Evolutionary conservation across 1,140 invertebrate species (phyloP).

Genomic region (Drosophila melanica): DNA sequence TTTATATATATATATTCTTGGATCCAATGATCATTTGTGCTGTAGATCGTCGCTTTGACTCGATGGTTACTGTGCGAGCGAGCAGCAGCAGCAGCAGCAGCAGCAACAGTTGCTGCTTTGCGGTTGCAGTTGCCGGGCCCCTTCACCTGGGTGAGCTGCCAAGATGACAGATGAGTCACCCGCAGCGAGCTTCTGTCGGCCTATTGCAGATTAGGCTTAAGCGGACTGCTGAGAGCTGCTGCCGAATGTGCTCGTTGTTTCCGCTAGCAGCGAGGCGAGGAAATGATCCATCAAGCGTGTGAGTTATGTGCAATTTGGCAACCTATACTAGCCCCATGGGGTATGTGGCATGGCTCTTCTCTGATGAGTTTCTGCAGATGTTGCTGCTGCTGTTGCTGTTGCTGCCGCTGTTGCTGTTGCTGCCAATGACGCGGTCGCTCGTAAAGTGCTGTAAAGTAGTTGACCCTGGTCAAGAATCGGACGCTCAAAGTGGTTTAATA

Average conservation of each 20-base stretch:
- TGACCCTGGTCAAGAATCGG: constrained; percentile 79
- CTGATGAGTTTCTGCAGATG: constrained; percentile 38
- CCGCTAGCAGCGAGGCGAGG: constrained; percentile 53
- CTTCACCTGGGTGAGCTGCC: constrained; percentile 31
- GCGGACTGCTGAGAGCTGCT: not conserved
- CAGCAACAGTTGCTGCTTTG: not conserved
- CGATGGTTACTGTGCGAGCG: constrained; percentile 17
- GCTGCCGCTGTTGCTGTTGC: constrained; percentile 5
- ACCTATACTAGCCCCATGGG: constrained; percentile 40
- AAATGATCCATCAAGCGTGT: constrained; percentile 76
- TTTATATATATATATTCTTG: too few relatives aligned
- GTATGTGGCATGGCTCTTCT: not conserved
- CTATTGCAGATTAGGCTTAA: constrained; percentile 36
- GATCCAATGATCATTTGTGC: not conserved
- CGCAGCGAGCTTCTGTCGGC: constrained; percentile 24
- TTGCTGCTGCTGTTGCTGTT: constrained; percentile 11
- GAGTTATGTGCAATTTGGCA: constrained; percentile 73
- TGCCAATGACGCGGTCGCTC: constrained; percentile 7
- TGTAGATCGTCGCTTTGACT: not conserved
- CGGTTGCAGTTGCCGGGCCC: constrained; percentile 10
- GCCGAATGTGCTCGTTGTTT: constrained; percentile 40
- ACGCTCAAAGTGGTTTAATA: constrained; percentile 77
- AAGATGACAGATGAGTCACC: constrained; percentile 66
- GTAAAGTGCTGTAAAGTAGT: constrained; percentile 62
- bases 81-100: too few relatives aligned